Conservation (phyloP, 2,888 invertebrate species). For the Drosophila buzzatii region DNA sequence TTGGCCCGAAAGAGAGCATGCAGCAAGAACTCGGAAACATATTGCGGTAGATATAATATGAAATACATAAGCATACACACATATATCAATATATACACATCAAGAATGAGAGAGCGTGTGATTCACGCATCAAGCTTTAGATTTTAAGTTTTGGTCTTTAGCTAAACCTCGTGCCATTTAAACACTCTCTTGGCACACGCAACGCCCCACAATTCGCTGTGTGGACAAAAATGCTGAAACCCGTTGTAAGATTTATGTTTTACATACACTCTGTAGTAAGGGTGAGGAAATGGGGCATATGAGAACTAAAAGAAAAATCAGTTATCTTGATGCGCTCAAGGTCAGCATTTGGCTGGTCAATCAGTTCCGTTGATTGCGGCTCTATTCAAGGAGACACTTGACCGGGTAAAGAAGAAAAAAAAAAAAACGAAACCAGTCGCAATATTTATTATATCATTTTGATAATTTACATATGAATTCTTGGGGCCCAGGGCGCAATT, state of each 20-base stretch:
- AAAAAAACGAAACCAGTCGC: slow-evolving; percentile 32
- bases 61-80: background rate
- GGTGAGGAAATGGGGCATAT: slow-evolving; percentile 11
- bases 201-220: slow-evolving; percentile 9
- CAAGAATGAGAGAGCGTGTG: background rate
- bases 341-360: slow-evolving; percentile 26
- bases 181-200: slow-evolving; percentile 15
- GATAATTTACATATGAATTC: slow-evolving; percentile 73
- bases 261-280: background rate
- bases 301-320: slow-evolving; percentile 11
- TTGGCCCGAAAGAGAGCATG: slow-evolving; percentile 27
- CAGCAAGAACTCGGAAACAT: slow-evolving; percentile 12
- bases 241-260: slow-evolving; percentile 5
- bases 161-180: slow-evolving; percentile 35
- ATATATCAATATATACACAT: background rate
- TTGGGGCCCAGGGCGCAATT: slow-evolving; percentile 63
- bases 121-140: slow-evolving; percentile 7
- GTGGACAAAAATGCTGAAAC: slow-evolving; percentile 21
- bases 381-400: slow-evolving; percentile 51
- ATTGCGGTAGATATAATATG: slow-evolving; percentile 4
- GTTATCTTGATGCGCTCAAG: slow-evolving; percentile 35
- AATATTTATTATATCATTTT: slow-evolving; percentile 53
- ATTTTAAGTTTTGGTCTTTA: background rate
- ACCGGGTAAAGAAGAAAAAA: slow-evolving; percentile 10
- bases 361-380: slow-evolving; percentile 50